Percentiles rank a stretch among this genome's conserved stretches.
These are phyloP conservation scores for Antigone vipio DNA, from an alignment of 2,113 vertebrate species.

Conservation along the genomic window DNA sequence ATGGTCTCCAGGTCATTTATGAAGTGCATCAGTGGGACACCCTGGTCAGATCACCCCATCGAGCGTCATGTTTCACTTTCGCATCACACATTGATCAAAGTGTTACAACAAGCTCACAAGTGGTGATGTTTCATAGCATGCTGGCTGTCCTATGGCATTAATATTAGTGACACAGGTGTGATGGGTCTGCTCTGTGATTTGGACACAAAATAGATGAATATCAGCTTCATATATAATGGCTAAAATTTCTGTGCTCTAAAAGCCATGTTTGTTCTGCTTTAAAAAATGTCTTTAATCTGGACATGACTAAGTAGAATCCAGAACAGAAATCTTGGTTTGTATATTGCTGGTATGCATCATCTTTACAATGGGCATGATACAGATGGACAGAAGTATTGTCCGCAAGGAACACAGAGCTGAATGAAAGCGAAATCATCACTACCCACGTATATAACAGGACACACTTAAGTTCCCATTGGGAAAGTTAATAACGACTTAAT, in stretches of 20 bases:
- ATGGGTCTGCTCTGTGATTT: not conserved
- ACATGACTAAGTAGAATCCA: not conserved
- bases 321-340: not conserved
- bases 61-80: not conserved
- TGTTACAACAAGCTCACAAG: not conserved
- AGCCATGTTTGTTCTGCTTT: not conserved
- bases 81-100: not conserved
- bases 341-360: not conserved
- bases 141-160: not conserved
- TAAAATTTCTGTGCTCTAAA: not conserved
- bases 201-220: not conserved
- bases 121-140: not conserved
- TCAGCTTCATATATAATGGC: not conserved
- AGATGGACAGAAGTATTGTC: not conserved
- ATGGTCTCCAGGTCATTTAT: not conserved
- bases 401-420: not conserved
- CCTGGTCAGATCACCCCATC: accelerated
- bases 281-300: not conserved
- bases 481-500: not conserved
- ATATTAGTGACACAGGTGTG: not conserved
- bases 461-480: not conserved
- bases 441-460: not conserved
- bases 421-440: not conserved
- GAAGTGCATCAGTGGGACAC: not conserved
- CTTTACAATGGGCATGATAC: not conserved